Conservation (phyloP, 2,888 invertebrate species). For the Diarsia brunnea region DNA sequence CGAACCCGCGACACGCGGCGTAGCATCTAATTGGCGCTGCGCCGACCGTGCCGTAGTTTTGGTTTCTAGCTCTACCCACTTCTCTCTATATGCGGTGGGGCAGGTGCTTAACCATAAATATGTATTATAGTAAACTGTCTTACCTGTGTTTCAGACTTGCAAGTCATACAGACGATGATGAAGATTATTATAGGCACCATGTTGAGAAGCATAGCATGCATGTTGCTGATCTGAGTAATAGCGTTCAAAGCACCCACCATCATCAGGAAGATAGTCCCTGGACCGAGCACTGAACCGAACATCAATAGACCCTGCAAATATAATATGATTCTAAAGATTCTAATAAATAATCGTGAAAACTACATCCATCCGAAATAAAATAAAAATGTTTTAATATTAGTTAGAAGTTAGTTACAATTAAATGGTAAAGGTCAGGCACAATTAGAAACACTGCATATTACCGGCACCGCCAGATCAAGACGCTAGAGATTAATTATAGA, state of each 20-base stretch:
- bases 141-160: constrained; percentile 92
- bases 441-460: not conserved
- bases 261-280: constrained; percentile 96
- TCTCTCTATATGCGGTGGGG: not conserved
- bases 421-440: not conserved
- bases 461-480: not conserved
- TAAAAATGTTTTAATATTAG: not conserved
- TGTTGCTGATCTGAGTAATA: constrained; percentile 93
- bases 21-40: too few species aligned
- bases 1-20: too few species aligned
- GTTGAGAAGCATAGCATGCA: constrained; percentile 92
- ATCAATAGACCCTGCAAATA: constrained; percentile 90
- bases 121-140: not conserved
- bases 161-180: constrained; percentile 92
- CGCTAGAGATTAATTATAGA: not conserved
- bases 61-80: not conserved
- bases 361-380: not conserved
- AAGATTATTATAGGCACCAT: constrained; percentile 93
- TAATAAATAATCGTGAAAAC: not conserved
- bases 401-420: not conserved
- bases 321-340: not conserved
- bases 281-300: constrained; percentile 95
- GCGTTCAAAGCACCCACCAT: constrained; percentile 95
- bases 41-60: not conserved
- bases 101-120: not conserved